These are phyloP conservation scores for Panulirus ornatus DNA, from an alignment of 1,140 invertebrate genomes.

Conservation along the genomic window DNA sequence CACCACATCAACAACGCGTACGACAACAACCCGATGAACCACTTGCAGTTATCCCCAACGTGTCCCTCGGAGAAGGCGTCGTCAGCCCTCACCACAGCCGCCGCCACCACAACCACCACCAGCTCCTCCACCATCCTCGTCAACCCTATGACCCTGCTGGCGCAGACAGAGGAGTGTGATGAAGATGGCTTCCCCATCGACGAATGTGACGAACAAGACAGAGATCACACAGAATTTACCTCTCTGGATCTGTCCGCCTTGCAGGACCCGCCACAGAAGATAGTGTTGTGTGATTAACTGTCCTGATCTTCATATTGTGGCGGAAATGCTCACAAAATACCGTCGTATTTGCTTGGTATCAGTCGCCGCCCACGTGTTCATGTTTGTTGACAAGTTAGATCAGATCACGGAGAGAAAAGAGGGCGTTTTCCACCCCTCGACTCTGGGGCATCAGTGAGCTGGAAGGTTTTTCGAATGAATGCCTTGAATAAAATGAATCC, in stretches of 20 bases:
- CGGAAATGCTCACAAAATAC: too few species aligned
- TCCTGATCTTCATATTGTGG: too few species aligned
- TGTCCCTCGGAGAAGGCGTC: neutral
- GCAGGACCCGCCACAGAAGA: neutral
- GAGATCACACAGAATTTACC: neutral
- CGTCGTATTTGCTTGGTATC: too few species aligned
- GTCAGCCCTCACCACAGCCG: neutral
- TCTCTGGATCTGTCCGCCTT: neutral
- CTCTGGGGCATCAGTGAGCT: too few species aligned
- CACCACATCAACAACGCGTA: neutral
- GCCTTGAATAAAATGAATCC: too few species aligned
- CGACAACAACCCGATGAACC: neutral
- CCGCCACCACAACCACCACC: neutral
- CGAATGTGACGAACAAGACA: slow-evolving; percentile 13
- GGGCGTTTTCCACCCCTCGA: too few species aligned
- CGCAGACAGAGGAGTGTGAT: slow-evolving; percentile 50
- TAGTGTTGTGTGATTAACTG: slow-evolving; percentile 4
- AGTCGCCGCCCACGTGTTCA: too few species aligned
- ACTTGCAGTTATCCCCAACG: neutral
- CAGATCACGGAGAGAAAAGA: too few species aligned
- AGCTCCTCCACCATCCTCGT: slow-evolving; percentile 18
- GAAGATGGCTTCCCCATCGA: slow-evolving; percentile 38
- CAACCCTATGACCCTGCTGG: slow-evolving; percentile 44
- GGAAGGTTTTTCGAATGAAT: too few species aligned
- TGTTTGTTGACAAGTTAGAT: too few species aligned